Evolutionary conservation across 2,888 invertebrate genomes (phyloP).

Genomic region (Holacanthella duospinosa): DNA sequence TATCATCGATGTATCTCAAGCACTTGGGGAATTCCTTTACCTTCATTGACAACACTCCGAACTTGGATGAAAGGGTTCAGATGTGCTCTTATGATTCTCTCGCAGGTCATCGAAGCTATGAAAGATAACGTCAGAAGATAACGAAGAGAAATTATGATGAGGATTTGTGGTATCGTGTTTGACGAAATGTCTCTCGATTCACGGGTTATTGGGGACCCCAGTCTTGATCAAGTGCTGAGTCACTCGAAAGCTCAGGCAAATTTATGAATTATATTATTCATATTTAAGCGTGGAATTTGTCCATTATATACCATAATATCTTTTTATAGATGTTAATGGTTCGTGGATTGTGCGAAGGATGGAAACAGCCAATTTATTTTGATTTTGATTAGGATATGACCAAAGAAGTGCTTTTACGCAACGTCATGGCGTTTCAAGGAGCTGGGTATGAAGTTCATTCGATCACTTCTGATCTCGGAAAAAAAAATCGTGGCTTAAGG

Average conservation of each 20-base stretch:
- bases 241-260: slow-evolving; percentile 21
- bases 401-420: slow-evolving; percentile 5
- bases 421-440: slow-evolving; percentile 13
- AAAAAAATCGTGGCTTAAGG: slow-evolving; percentile 19
- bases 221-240: slow-evolving; percentile 12
- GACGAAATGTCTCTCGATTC: slow-evolving; percentile 26
- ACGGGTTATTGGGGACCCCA: slow-evolving; percentile 9
- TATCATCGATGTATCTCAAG: slow-evolving; percentile 8
- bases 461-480: slow-evolving; percentile 20
- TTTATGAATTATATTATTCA: background rate
- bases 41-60: slow-evolving; percentile 13
- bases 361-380: slow-evolving; percentile 29
- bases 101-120: slow-evolving; percentile 14
- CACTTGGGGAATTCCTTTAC: slow-evolving; percentile 16
- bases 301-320: background rate
- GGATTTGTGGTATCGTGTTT: too few relatives aligned
- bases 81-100: slow-evolving; percentile 17
- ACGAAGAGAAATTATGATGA: background rate
- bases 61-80: slow-evolving; percentile 18
- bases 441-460: slow-evolving; percentile 15
- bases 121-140: background rate
- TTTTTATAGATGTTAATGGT: slow-evolving; percentile 13
- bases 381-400: slow-evolving; percentile 25
- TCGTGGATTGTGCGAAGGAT: slow-evolving; percentile 12
- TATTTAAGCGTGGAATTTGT: background rate